Conservation (phyloP, 2,888 invertebrate species). For the Ormyrus labotus region DNA sequence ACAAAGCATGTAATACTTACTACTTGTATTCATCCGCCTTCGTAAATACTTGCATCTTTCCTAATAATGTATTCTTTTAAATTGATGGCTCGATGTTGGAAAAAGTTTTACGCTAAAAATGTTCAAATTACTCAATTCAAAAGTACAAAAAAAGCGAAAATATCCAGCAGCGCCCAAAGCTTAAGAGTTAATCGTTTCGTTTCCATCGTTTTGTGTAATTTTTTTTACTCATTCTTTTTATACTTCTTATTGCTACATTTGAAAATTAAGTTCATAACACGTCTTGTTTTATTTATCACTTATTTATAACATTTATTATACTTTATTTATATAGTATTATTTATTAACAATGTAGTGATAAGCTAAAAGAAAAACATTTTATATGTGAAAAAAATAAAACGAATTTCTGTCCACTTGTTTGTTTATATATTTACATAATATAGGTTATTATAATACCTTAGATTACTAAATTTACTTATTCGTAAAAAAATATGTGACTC, state of each 20-base stretch:
- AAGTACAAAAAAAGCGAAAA: constrained; percentile 44
- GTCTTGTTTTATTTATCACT: constrained; percentile 42
- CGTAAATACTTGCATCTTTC: too few relatives aligned
- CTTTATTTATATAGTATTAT: constrained; percentile 47
- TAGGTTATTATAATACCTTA: constrained; percentile 17
- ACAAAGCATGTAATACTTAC: too few relatives aligned
- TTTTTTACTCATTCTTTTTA: constrained; percentile 20
- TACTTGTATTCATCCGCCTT: too few relatives aligned
- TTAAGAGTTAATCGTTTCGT: constrained; percentile 31
- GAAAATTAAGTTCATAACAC: constrained; percentile 33
- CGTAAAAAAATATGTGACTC: neutral
- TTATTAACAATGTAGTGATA: constrained; percentile 49
- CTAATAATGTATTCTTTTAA: too few relatives aligned
- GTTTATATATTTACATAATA: constrained; percentile 51
- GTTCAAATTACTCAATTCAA: constrained; percentile 27
- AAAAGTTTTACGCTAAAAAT: neutral
- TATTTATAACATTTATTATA: constrained; percentile 44
- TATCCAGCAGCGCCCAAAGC: constrained; percentile 48
- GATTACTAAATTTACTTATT: constrained; percentile 3
- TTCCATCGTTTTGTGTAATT: constrained; percentile 27
- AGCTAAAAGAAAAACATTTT: constrained; percentile 24
- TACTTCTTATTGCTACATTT: constrained; percentile 43
- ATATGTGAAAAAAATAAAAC: constrained; percentile 44
- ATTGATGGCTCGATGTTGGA: too few relatives aligned
- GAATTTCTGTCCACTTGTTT: constrained; percentile 21